These are phyloP conservation scores for Mormoops blainvillei DNA, from an alignment of 2,113 vertebrate species.

Conservation along the genomic window DNA sequence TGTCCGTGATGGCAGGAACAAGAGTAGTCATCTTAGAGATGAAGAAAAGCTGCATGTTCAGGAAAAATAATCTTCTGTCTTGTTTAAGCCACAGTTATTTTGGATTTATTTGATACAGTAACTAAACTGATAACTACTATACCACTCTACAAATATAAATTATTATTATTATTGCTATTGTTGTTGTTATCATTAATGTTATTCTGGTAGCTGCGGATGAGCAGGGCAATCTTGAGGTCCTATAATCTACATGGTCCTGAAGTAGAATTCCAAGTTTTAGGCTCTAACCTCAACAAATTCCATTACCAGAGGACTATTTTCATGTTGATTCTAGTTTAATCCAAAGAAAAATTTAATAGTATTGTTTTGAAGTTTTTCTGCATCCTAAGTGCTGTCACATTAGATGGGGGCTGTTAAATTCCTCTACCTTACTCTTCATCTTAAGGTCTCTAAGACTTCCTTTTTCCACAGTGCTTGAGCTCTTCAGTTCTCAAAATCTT, in stretches of 20 bases:
- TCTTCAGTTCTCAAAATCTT: neutral
- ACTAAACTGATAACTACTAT: neutral
- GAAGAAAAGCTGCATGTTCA: neutral
- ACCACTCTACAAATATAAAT: neutral
- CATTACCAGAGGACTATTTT: neutral
- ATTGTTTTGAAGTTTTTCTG: neutral
- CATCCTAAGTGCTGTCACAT: neutral
- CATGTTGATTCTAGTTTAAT: neutral
- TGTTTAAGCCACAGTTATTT: neutral
- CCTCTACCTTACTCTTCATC: neutral
- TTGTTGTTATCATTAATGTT: neutral
- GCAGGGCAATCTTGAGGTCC: neutral
- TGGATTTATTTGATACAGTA: neutral
- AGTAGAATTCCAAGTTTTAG: neutral
- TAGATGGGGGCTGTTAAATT: no score
- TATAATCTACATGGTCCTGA: neutral
- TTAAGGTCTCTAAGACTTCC: neutral
- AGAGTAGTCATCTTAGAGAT: neutral
- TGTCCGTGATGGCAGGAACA: neutral
- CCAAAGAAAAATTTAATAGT: neutral
- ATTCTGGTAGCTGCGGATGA: neutral
- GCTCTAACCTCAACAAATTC: neutral
- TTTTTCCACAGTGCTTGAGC: neutral
- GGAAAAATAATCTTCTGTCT: neutral
- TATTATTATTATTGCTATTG: neutral